A percentile compares a stretch with the other conserved stretches of the same genome.
Conservation (phyloP, 30 jellyfish, hydroid and myxozoan species). For the Phacellophora camtschatica region DNA sequence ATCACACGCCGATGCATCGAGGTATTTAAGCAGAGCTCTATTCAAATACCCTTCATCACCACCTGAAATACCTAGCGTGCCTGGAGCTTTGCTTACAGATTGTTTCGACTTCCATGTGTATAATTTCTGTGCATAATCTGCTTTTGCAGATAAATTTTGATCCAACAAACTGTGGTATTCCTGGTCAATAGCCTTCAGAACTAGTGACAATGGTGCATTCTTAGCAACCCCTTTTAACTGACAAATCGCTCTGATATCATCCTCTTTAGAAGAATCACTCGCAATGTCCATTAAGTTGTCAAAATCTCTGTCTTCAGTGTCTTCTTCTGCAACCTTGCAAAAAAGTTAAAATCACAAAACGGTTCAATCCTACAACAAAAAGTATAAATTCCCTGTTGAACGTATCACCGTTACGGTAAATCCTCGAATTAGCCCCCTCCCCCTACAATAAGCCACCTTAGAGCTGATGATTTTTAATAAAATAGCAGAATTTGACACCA, state of each 20-base stretch:
- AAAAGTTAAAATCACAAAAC: neutral
- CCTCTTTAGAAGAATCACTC: slow-evolving; percentile 73
- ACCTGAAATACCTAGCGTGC: neutral
- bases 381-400: no score
- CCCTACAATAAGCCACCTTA: no score
- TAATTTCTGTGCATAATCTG: slow-evolving; percentile 80
- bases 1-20: slow-evolving; percentile 67
- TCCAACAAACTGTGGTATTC: slow-evolving; percentile 72
- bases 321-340: neutral
- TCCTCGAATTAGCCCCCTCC: no score
- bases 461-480: no score
- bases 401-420: no score
- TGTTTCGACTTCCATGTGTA: slow-evolving; percentile 77
- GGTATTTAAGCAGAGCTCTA: slow-evolving; percentile 59
- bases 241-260: slow-evolving; percentile 69
- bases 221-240: slow-evolving; percentile 37
- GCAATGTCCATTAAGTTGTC: slow-evolving; percentile 62
- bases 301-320: slow-evolving; percentile 35
- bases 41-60: slow-evolving; percentile 21
- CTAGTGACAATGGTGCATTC: slow-evolving; percentile 44
- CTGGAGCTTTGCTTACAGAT: neutral
- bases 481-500: no score
- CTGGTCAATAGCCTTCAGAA: slow-evolving; percentile 76
- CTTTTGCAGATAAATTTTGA: slow-evolving; percentile 74
- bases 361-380: neutral